Percentiles rank a stretch among this genome's conserved stretches.
These are phyloP conservation scores for Hipparchia sbordonii DNA, from an alignment of 2,888 invertebrate genomes.

Conservation along the genomic window DNA sequence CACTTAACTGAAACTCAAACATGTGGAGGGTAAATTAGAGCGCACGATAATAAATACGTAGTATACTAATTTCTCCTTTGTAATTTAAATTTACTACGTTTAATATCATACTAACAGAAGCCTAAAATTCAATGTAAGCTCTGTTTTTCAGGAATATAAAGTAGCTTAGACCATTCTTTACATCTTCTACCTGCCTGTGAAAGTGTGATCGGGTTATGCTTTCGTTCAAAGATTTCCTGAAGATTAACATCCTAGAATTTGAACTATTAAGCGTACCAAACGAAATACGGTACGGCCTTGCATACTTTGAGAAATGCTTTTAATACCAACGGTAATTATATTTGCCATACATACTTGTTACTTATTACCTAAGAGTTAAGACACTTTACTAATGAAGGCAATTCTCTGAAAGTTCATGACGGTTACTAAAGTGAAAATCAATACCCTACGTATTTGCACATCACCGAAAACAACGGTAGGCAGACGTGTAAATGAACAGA, in stretches of 20 bases:
- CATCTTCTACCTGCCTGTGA: too few species aligned
- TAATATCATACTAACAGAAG: not conserved
- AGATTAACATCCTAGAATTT: too few species aligned
- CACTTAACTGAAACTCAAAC: slow-evolving; percentile 5
- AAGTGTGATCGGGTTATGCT: too few species aligned
- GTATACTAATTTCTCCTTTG: not conserved
- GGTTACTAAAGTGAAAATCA: slow-evolving; percentile 13
- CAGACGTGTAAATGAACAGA: not conserved
- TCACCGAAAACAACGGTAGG: slow-evolving; percentile 6
- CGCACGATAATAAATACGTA: slow-evolving; percentile 5
- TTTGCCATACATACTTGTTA: not conserved
- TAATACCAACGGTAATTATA: not conserved
- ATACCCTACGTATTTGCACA: slow-evolving; percentile 10
- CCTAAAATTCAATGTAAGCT: too few species aligned
- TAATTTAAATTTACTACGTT: not conserved
- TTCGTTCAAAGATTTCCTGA: too few species aligned
- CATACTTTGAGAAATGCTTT: too few species aligned
- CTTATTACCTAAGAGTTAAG: not conserved
- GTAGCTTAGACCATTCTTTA: too few species aligned
- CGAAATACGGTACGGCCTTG: too few species aligned
- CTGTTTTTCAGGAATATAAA: too few species aligned
- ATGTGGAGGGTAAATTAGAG: slow-evolving; percentile 5
- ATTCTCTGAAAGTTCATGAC: slow-evolving; percentile 2
- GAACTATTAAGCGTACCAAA: too few species aligned
- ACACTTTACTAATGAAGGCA: slow-evolving; percentile 8